Percentiles rank a stretch among this genome's conserved stretches.
Conservation (phyloP, 2,113 vertebrate species). For the Steatornis caripensis region DNA sequence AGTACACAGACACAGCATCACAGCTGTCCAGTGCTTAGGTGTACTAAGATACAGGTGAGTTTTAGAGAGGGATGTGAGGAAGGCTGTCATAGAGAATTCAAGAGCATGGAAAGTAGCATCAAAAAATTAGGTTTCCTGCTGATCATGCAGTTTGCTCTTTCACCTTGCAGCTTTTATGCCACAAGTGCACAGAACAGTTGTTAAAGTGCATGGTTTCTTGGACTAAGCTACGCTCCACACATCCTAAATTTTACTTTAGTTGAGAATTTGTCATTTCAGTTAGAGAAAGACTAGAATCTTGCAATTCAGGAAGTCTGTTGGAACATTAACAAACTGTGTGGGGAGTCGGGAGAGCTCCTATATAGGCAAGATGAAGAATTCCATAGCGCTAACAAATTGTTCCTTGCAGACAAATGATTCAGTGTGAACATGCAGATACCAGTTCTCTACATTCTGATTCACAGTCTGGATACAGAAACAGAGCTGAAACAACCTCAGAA, state of each 20-base stretch:
- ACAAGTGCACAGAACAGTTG: not conserved
- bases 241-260: not conserved
- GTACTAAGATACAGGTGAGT: not conserved
- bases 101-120: not conserved
- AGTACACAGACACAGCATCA: not conserved
- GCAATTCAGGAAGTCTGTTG: not conserved
- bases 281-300: not conserved
- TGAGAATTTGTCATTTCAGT: not conserved
- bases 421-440: not conserved
- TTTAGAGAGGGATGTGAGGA: not conserved
- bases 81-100: not conserved
- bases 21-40: not conserved
- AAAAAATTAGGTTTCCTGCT: not conserved
- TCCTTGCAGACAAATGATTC: not conserved
- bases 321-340: not conserved
- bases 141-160: not conserved
- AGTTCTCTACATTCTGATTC: not conserved
- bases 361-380: not conserved
- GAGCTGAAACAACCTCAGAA: not conserved
- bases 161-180: not conserved
- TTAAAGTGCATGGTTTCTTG: not conserved
- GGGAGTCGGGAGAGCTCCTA: not conserved
- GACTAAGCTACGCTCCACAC: not conserved
- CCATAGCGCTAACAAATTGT: not conserved
- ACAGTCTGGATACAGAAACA: not conserved